Evolutionary conservation across 2,888 invertebrate genomes (phyloP).

Genomic region (Elegia similella): DNA sequence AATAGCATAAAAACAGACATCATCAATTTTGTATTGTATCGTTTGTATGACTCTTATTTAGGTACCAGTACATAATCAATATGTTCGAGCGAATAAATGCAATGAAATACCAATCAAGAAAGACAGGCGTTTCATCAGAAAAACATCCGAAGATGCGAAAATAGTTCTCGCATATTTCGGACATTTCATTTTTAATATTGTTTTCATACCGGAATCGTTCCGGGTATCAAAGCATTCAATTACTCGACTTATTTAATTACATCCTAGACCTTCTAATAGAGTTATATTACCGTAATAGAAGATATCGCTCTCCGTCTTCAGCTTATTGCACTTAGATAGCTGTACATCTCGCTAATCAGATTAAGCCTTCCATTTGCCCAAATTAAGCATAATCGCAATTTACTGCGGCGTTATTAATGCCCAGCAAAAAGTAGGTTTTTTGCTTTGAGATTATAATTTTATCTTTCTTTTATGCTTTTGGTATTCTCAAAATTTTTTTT

Average conservation of each 20-base stretch:
- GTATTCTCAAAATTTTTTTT: neutral
- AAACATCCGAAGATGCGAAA: too few relatives aligned
- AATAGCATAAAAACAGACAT: too few relatives aligned
- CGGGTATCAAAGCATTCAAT: too few relatives aligned
- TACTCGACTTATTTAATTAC: neutral
- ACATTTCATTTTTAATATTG: too few relatives aligned
- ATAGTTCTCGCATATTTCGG: too few relatives aligned
- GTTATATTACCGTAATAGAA: neutral
- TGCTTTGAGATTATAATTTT: neutral
- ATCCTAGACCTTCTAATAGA: neutral
- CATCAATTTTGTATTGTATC: too few relatives aligned
- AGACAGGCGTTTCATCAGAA: too few relatives aligned
- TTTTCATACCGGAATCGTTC: too few relatives aligned
- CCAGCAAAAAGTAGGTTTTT: neutral
- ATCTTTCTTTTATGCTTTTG: neutral
- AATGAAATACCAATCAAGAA: too few relatives aligned
- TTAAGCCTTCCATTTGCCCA: conserved; percentile 4
- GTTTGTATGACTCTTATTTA: too few relatives aligned
- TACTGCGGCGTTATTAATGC: neutral
- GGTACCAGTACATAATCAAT: too few relatives aligned
- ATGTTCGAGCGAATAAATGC: too few relatives aligned
- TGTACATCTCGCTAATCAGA: neutral
- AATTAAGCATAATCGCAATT: conserved; percentile 9
- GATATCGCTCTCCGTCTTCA: neutral
- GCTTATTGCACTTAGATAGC: neutral